Base-by-base conservation (phyloP, 2,888 invertebrate species). In the Reticulitermes lucifugus region DNA sequence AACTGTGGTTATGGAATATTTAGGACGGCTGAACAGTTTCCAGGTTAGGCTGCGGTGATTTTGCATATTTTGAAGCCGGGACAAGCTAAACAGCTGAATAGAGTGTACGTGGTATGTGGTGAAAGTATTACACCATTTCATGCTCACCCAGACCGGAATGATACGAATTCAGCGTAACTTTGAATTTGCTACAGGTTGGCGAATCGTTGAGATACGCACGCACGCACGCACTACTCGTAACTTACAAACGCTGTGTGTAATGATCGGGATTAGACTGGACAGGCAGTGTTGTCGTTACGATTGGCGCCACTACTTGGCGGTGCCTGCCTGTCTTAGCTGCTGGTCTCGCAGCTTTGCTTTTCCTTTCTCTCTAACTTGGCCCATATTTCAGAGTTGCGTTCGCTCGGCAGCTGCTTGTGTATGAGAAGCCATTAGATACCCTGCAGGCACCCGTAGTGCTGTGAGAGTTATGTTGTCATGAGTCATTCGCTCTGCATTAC, bases 281-380 rank as follows among this genome's bases (percentile, higher is more conserved):
- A 10, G 25, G 25, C 65, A 65, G 25, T n/a, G 65, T 65, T 65
- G 41, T 41, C 46, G 35, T 46, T 65, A n/a, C n/a, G 70, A 55
- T 5, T 70, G 81, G 73, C 84, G 81, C 84, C 84, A 46, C 18
- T 73, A 35, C 73, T 73, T 73, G 29, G 73, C 25, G 73, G 73
- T 73, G 73, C 73, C 65, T 4, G 60, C 35, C 73, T 6, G 73
- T 73, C 35, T 73, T 18, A 35, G 41, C 77, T 41, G 46, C n/a
- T 46, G 41, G 43, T 41, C 35, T 12, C 55, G 12, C 18, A 6
- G 25, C 65, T 65, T 77, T 43, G 77, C 77, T 77, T 77, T 84
- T 60, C 59, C 82, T 81, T 85, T 83, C 85, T 83, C 83, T 83
- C 83, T 79, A 85, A 85, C 85, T 85, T 85, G 83, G 83, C 83